These are phyloP conservation scores for Elanoides forficatus DNA, from an alignment of 2,113 vertebrate genomes.

Conservation along the genomic window DNA sequence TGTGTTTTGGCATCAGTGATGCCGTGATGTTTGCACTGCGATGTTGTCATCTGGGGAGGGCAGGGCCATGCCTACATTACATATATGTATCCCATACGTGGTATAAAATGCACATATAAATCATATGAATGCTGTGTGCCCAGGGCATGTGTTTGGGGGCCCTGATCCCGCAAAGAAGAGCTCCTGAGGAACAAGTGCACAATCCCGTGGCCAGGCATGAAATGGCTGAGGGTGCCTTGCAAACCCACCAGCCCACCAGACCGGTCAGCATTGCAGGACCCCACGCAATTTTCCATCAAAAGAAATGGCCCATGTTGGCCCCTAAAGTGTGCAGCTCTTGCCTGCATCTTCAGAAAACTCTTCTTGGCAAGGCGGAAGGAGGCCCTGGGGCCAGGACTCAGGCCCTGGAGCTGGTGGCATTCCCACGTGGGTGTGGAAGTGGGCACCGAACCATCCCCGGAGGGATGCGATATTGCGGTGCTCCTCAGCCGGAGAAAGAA, in stretches of 20 bases:
- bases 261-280: background rate
- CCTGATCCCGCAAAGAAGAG: background rate
- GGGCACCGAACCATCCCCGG: background rate
- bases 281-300: background rate
- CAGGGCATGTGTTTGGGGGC: rapidly evolving
- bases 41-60: constrained; percentile 45
- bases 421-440: background rate
- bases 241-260: background rate
- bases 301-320: background rate
- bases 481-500: background rate
- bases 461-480: background rate
- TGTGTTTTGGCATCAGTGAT: constrained; percentile 52
- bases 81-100: background rate
- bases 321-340: background rate
- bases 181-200: background rate
- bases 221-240: background rate
- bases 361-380: background rate
- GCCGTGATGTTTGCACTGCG: background rate
- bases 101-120: background rate
- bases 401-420: background rate
- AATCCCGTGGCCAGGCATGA: rapidly evolving
- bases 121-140: background rate
- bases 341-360: background rate
- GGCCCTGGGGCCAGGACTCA: background rate
- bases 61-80: background rate